These are phyloP conservation scores for Lerema accius DNA, from an alignment of 1,140 invertebrate genomes.

Conservation along the genomic window DNA sequence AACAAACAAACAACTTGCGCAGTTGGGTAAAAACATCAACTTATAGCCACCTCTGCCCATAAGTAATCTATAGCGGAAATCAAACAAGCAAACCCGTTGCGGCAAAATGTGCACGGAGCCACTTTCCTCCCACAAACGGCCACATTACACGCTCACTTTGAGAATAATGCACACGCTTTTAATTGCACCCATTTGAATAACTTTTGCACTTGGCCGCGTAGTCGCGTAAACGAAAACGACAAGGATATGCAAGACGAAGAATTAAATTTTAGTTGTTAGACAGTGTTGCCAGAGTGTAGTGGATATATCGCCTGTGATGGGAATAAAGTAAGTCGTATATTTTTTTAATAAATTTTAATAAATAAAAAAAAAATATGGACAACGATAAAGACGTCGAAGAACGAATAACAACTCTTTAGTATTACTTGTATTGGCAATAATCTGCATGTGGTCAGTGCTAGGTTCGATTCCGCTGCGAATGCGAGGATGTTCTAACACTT, in stretches of 20 bases:
- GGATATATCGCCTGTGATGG: conserved; percentile 26
- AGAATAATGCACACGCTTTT: conserved; percentile 33
- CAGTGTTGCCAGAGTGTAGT: conserved; percentile 10
- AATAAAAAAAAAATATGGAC: no score
- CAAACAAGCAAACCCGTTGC: conserved; percentile 47
- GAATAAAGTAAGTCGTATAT: conserved; percentile 21
- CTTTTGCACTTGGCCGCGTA: conserved; percentile 8
- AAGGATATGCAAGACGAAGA: conserved; percentile 17
- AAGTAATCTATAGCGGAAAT: conserved; percentile 48
- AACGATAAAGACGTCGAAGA: no score
- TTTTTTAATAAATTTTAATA: no score
- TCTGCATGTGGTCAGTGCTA: no score
- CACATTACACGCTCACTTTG: conserved; percentile 43
- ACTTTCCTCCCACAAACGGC: conserved; percentile 50
- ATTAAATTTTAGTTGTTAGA: conserved; percentile 16
- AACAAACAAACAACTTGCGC: no score
- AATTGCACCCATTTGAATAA: conserved; percentile 28
- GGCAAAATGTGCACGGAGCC: conserved; percentile 36
- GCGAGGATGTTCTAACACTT: no score
- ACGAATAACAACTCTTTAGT: no score
- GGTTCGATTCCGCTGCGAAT: no score
- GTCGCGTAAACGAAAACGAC: neutral
- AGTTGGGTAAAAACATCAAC: no score
- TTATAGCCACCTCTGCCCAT: conserved; percentile 31
- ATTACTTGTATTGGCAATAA: no score